Base-by-base conservation (phyloP, 2,797 vertebrate genomes). In the Dermochelys coriacea region DNA sequence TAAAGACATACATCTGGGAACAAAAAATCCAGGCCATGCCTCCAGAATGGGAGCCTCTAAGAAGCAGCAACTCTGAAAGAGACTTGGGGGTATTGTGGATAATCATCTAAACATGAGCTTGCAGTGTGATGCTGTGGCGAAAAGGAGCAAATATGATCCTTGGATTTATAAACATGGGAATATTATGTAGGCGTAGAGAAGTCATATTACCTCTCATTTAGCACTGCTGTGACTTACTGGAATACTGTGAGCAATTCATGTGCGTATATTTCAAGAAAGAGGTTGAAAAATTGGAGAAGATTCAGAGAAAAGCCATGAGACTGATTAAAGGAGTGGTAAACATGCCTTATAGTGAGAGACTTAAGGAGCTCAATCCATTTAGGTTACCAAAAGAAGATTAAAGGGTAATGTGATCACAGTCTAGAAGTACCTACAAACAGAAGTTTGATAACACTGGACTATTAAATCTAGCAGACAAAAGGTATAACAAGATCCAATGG, bases 331-430 rank as follows among this genome's bases (percentile, higher is more conserved):
- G 84, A 95, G 91, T 64, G 87, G 88, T 21, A 57, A 88, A 77
- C 71, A 88, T 5, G 54, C 87, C 91, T 88, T 87, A 8, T 21
- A 93, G 88, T 80, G 93, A 90, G 94, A 93, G 92, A 77, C 23
- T 75, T 45, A 47, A 75, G 41, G 41, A 75, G 12, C 25, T 75
- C 74, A 29, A 47, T 75, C 12, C 41, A 75, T 47, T 47, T 77
- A 77, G 85, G 37, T 93, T 90, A 91, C 82, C 82, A 27, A 1
- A 2, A 29, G 54, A 87, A 80, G 10, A 6, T 86, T 57, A 84
- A 93, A 80, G 1, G 59, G 84, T 91, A 80, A 7, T 87, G 47
- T 78, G 54, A 74, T 74, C 81, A 19, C 27, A 21, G 41, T 85
- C 86, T 15, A 57, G 31, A 68, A 82, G 41, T 57, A 85, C 9